phyloP scores from a whole-genome alignment of 2,113 vertebrate species.

The Engystomops pustulosus region DNA sequence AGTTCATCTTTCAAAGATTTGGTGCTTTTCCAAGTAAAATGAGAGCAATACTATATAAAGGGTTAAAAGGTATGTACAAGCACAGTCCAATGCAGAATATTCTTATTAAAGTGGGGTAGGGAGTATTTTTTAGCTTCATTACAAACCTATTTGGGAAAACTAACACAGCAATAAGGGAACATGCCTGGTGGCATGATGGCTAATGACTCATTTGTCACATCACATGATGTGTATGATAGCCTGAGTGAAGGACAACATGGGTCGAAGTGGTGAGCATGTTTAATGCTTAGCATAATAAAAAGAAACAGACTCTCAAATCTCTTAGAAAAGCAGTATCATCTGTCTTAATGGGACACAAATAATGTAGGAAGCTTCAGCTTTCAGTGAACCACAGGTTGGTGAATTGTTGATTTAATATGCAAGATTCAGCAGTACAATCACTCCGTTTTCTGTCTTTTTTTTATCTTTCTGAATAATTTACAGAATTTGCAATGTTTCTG shows the following conservation, averaged over 20 bases:
- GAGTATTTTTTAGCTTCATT: not conserved
- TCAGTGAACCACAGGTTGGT: constrained; percentile 18
- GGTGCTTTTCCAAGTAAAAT: too few relatives aligned
- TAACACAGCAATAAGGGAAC: too few relatives aligned
- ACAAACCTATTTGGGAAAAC: not conserved
- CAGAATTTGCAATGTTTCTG: constrained; percentile 40
- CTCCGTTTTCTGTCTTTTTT: not conserved
- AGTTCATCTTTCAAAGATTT: too few relatives aligned
- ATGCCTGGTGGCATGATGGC: not conserved
- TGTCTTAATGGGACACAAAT: not conserved
- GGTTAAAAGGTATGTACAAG: not conserved
- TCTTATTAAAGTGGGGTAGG: not conserved
- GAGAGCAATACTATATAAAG: not conserved
- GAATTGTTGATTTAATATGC: constrained; percentile 1
- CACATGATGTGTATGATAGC: not conserved
- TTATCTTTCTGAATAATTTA: constrained; percentile 45
- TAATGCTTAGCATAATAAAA: constrained; percentile 8
- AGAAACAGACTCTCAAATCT: not conserved
- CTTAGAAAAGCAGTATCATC: not conserved
- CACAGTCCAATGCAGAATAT: not conserved
- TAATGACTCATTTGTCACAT: not conserved
- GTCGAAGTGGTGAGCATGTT: not conserved
- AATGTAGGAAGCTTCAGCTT: not conserved
- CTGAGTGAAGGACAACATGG: not conserved
- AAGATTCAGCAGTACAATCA: not conserved